Conservation (phyloP, 2,888 invertebrate genomes). For the Trachelus stipa region DNA sequence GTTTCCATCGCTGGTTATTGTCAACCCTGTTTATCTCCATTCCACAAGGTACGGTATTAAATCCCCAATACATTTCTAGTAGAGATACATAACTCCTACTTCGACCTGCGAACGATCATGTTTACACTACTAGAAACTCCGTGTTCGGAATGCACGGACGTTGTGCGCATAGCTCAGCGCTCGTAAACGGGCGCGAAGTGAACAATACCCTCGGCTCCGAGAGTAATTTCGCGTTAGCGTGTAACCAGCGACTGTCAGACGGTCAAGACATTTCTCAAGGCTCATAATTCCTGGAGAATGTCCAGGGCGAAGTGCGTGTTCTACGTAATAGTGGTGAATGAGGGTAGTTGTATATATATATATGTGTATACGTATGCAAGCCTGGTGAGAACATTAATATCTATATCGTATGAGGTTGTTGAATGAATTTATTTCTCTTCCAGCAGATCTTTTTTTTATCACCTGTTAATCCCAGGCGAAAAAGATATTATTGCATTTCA, state of each 20-base stretch:
- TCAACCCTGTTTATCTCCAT: not conserved
- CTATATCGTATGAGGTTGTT: not conserved
- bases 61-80: not conserved
- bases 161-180: not conserved
- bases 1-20: not conserved
- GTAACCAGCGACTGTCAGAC: not conserved
- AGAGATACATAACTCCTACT: not conserved
- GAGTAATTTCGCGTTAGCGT: not conserved
- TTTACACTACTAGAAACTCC: not conserved
- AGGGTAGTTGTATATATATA: not conserved
- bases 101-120: slow-evolving; percentile 4
- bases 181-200: slow-evolving; percentile 5
- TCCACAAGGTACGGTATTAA: not conserved
- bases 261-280: not conserved
- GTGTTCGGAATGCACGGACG: not conserved
- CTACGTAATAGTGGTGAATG: not conserved
- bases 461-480: no score
- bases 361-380: not conserved
- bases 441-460: not conserved
- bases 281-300: not conserved
- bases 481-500: no score
- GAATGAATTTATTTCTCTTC: not conserved
- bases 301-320: not conserved
- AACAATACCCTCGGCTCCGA: not conserved
- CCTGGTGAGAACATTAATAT: not conserved